These are phyloP conservation scores for Phasia obesa DNA, from an alignment of 2,888 invertebrate genomes.

Conservation along the genomic window DNA sequence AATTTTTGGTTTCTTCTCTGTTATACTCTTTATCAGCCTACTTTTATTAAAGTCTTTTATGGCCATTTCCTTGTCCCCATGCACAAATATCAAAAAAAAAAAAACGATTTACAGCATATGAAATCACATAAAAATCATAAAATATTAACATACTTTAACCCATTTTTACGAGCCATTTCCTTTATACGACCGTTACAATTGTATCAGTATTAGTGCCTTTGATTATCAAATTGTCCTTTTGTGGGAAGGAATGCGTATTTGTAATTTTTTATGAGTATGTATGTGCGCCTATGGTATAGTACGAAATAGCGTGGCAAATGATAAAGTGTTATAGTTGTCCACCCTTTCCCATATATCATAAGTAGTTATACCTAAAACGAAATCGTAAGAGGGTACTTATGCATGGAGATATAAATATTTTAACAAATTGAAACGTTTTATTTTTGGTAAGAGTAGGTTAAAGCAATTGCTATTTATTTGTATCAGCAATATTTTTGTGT, in stretches of 20 bases:
- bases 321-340: slow-evolving; percentile 43
- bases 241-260: no score
- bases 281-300: neutral
- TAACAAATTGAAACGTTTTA: slow-evolving; percentile 69
- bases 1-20: slow-evolving; percentile 4
- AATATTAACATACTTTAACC: slow-evolving; percentile 59
- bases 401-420: slow-evolving; percentile 42
- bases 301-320: slow-evolving; percentile 33
- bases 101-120: slow-evolving; percentile 32
- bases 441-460: slow-evolving; percentile 27
- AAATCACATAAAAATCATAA: slow-evolving; percentile 67
- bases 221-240: slow-evolving; percentile 73
- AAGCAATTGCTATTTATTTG: no score
- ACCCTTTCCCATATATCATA: slow-evolving; percentile 10
- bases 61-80: slow-evolving; percentile 16
- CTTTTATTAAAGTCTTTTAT: slow-evolving; percentile 24
- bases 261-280: no score
- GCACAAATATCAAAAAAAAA: slow-evolving; percentile 17
- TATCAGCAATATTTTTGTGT: no score
- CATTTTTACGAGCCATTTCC: slow-evolving; percentile 63
- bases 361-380: neutral
- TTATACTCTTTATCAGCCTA: neutral
- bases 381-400: neutral
- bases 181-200: slow-evolving; percentile 50
- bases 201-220: slow-evolving; percentile 59